Evolutionary conservation across 2,113 vertebrate genomes (phyloP), one percentile per base, ranked within the genome.

Genomic region (Bujurquina vittata): DNA sequence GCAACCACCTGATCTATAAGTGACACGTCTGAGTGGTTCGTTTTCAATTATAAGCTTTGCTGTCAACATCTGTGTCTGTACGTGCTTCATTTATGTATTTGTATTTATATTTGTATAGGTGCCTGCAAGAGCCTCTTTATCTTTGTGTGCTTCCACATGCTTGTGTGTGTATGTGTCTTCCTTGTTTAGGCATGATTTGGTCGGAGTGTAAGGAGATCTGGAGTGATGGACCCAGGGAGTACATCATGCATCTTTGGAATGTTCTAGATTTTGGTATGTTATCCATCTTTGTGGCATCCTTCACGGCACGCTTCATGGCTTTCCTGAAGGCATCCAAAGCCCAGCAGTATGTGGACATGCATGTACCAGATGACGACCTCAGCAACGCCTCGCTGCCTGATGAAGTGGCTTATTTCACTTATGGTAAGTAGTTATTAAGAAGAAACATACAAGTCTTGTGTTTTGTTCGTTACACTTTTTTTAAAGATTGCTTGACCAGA

Each of bases 121-220:
- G n/a, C 40, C 10, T 23, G 14, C 37, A 10, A 63, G 3, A 23
- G 17, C 17, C 12, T 62, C 12, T 26, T 55, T 9, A 2, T 56
- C 20, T 65, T 15, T 56, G 55, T 77, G 63, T 74, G 11, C 84
- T 54, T 55, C 4, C 3, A 2, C 58, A n/a, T 14, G 5, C 73
- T 10, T 15, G 8, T 59, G 3, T 63, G 11, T 80, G 33, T 43
- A 14, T 75, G 8, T 77, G 46, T 63, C 23, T 49, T 77, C 7
- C 10, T 1, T 17, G 55, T 54, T 62, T 89, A 99, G 98, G 98
- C 14, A 99, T 99, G 98, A 98, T 99, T 59, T 99, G 98, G 98
- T 98, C 97, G 0, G 98, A 99, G 86, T 98, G 97, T 92, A 99
- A 99, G 93, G 98, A 99, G 92, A 98, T 99, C 90, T 99, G 98